phyloP scores from a whole-genome alignment of 2,113 vertebrate species.

The Perca fluviatilis region DNA sequence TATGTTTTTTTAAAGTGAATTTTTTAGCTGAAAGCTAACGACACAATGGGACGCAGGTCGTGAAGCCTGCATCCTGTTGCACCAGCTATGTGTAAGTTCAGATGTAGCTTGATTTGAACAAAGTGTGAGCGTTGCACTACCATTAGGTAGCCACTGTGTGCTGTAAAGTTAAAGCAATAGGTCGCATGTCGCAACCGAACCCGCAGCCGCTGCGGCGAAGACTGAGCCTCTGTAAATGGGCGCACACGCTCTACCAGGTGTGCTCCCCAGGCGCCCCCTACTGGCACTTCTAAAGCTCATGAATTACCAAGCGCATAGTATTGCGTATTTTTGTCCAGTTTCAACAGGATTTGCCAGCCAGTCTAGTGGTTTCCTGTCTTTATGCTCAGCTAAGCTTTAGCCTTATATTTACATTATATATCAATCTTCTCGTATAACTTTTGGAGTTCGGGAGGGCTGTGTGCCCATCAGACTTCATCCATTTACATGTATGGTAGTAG shows the following conservation, averaged over 20 bases:
- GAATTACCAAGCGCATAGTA: too few relatives aligned
- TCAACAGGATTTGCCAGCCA: background rate
- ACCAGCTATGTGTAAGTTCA: background rate
- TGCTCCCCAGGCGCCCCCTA: too few relatives aligned
- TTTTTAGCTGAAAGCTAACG: background rate
- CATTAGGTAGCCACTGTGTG: too few relatives aligned
- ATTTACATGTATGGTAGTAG: too few relatives aligned
- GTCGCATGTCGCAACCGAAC: too few relatives aligned
- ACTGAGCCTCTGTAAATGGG: too few relatives aligned
- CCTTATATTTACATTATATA: background rate
- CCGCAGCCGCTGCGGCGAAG: too few relatives aligned
- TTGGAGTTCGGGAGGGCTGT: background rate
- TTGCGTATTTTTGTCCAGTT: background rate
- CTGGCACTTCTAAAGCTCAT: too few relatives aligned
- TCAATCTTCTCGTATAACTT: background rate
- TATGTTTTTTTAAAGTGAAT: background rate
- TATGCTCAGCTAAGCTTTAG: conserved; percentile 5
- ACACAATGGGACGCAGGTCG: background rate
- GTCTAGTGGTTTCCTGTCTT: background rate
- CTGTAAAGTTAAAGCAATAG: too few relatives aligned
- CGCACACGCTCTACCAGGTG: too few relatives aligned
- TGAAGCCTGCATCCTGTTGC: background rate
- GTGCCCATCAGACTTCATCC: background rate
- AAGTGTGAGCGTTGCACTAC: too few relatives aligned
- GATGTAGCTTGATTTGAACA: background rate